These are phyloP conservation scores for Cisticola juncidis DNA, from an alignment of 2,113 vertebrate genomes.

Conservation along the genomic window DNA sequence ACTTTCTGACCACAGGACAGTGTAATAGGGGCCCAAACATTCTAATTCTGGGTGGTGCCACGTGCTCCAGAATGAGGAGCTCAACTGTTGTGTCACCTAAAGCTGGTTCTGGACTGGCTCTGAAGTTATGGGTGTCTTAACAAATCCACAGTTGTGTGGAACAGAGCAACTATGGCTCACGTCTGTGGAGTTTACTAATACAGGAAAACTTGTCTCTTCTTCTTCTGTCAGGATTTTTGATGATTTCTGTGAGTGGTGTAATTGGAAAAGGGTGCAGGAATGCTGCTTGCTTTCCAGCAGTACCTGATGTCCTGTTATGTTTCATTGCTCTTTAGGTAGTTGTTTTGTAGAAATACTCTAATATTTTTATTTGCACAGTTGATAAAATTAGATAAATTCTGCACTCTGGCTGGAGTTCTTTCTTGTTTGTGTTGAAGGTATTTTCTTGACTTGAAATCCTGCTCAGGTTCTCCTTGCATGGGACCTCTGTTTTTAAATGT, in stretches of 20 bases:
- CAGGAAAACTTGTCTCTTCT: accelerated
- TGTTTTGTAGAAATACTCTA: not conserved
- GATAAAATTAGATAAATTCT: not conserved
- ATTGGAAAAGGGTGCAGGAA: not conserved
- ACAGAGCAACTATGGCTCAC: not conserved
- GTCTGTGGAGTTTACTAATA: not conserved
- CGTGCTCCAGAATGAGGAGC: accelerated
- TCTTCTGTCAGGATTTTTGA: not conserved
- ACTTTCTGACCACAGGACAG: not conserved
- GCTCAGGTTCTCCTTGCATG: not conserved
- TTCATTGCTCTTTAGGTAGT: not conserved
- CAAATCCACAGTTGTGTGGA: not conserved
- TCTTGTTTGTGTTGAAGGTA: not conserved
- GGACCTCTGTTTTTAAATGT: not conserved
- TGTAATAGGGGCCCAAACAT: not conserved
- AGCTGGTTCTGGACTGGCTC: not conserved
- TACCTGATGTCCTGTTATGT: not conserved
- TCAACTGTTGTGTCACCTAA: not conserved
- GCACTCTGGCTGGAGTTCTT: not conserved
- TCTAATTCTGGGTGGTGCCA: not conserved
- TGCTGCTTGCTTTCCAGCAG: not conserved
- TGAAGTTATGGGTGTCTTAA: not conserved
- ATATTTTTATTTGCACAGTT: not conserved
- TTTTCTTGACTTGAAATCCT: not conserved
- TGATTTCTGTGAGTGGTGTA: not conserved